Evolutionary conservation across 2,797 vertebrate genomes (phyloP), one percentile per base, ranked within the genome.

Genomic region (Lemur catta): DNA sequence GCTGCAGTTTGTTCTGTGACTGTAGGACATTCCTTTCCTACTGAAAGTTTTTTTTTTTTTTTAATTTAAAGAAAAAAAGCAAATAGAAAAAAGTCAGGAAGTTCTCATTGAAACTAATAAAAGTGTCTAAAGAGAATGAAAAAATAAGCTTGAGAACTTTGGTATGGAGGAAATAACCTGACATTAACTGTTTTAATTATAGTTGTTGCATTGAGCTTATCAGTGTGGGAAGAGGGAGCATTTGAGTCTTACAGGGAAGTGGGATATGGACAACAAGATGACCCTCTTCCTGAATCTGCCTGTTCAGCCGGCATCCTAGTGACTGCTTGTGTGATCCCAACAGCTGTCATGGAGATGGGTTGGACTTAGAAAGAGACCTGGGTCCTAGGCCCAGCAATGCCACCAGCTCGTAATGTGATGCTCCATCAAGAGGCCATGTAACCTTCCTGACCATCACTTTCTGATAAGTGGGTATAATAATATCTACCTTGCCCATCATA

Each of bases 171-270:
- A 98, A 97, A 97, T 96, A 97, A 97, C 92, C 97, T 94, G 96
- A 98, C 96, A 98, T 94, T 98, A 98, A 98, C 98, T 98, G 97
- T 97, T 97, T 94, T 97, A 98, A 97, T 97, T 90, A 98, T 98
- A 98, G 98, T 98, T 97, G 81, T 81, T 80, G 96, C 96, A 74
- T 93, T 93, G 97, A 88, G 96, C 98, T 92, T 97, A 96, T 89
- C 63, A 96, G 95, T 97, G 98, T 97, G 98, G 97, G 97, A 98
- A 97, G 98, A 98, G 96, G 50, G 96, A 97, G 80, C 96, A 94
- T 89, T 96, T 26, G 90, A 57, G 96, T 93, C 89, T 76, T 96
- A 93, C 97, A 97, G 97, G 97, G 98, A 97, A 97, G 97, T 81
- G 95, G 95, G 94, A 33, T 85, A 79, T 74, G 97, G 98, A 97